phyloP scores from a whole-genome alignment of 2,113 vertebrate genomes.

The Cynocephalus volans region DNA sequence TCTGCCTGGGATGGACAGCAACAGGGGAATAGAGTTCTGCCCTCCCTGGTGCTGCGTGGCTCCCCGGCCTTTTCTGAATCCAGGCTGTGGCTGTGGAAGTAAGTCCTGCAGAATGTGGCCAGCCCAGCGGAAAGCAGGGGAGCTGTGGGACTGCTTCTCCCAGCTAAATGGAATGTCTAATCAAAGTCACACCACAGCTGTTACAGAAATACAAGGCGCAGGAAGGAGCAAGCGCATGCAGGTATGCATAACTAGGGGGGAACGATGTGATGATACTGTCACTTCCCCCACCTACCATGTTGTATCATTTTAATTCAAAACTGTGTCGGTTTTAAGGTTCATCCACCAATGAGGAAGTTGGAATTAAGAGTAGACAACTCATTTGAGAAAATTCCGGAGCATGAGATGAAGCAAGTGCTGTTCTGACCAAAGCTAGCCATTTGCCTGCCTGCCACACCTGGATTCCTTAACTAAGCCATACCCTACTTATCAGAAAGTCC shows the following conservation, averaged over 20 bases:
- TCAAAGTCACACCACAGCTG: slow-evolving; percentile 74
- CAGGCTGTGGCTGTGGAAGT: slow-evolving; percentile 72
- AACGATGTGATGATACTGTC: not conserved
- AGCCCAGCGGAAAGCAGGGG: slow-evolving; percentile 82
- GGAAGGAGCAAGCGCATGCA: not conserved
- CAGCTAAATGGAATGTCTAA: slow-evolving; percentile 79
- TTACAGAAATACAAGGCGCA: slow-evolving; percentile 12
- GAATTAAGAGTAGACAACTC: not conserved
- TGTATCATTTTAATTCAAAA: not conserved
- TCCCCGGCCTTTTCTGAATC: slow-evolving; percentile 83
- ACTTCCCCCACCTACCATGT: not conserved
- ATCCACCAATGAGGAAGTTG: not conserved
- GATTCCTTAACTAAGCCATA: not conserved
- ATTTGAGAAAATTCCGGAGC: not conserved
- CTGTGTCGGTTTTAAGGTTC: not conserved
- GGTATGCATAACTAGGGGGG: not conserved
- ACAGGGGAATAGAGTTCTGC: slow-evolving; percentile 15
- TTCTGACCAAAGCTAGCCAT: not conserved
- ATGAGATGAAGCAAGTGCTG: not conserved
- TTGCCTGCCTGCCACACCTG: not conserved
- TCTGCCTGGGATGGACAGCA: slow-evolving; percentile 55
- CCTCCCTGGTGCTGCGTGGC: slow-evolving; percentile 44
- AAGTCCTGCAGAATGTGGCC: slow-evolving; percentile 78
- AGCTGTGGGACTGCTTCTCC: slow-evolving; percentile 79
- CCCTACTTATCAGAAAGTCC: not conserved